Base-by-base conservation (phyloP, 2,113 vertebrate genomes). In the Alexandromys fortis region DNA sequence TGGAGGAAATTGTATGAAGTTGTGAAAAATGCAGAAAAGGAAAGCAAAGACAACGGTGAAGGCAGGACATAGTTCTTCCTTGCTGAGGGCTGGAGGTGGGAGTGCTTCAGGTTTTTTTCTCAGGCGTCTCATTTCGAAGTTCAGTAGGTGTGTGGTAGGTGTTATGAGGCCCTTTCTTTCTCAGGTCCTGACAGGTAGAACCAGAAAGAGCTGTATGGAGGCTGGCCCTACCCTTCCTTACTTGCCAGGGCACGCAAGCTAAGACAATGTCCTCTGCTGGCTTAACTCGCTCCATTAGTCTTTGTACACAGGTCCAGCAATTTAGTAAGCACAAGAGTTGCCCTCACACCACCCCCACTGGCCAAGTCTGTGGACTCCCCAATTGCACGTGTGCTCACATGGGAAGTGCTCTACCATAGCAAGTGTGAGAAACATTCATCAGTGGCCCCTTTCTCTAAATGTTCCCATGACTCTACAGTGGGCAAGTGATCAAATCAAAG, bases 201-300 rank as follows among this genome's bases (percentile, higher is more conserved):
- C 72, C 30, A 78, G 88, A 90, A 90, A 77, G 73, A 42, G 73
- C 73, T 90, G 38, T 65, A 90, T 30, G 38, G 52, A 58, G 52
- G n/a, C 87, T 90, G 21, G 73, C 88, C 73, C 73, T 90, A 58
- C 73, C 58, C 88, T 90, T 90, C 88, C 58, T 65, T 90, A 42
- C 88, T 45, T 77, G 58, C 88, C 38, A 35, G 88, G 55, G 58
- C 88, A 78, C 49, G 73, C 73, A 76, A 75, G 73, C 88, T 49
- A 90, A 76, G 58, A 77, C 73, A 77, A 65, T 90, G 58, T 35
- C 73, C 38, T 65, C 30, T 65, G 72, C 73, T 77, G 58, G 11
- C 42, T 90, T 76, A 77, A 35, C 58, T 78, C 6, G 38, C 73
- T 90, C 55, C 88, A 77, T 65, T 90, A 63, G 30, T 90, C 7